Conservation (phyloP, 2,797 vertebrate genomes). For the Sebastes steindachneri region DNA sequence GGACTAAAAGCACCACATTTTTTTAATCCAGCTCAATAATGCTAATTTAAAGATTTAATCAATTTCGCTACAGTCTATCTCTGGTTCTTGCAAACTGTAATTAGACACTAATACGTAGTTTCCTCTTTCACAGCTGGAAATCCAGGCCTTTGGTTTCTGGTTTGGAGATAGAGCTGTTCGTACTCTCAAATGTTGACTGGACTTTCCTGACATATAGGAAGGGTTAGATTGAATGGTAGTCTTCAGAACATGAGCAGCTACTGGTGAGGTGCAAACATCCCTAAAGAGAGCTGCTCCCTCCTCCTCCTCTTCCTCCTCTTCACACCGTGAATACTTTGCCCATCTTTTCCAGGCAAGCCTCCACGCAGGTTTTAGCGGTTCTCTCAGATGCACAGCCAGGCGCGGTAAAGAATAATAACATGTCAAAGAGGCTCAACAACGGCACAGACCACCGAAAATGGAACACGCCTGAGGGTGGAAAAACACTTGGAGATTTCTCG, state of each 20-base stretch:
- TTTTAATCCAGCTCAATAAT: background rate
- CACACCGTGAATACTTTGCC: slow-evolving; percentile 37
- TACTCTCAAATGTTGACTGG: background rate
- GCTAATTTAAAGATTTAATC: background rate
- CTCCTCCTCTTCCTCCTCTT: slow-evolving; percentile 4
- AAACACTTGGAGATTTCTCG: slow-evolving; percentile 59
- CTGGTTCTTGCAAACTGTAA: background rate
- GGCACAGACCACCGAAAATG: slow-evolving; percentile 56
- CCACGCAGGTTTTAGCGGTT: slow-evolving; percentile 60
- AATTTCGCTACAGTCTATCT: background rate
- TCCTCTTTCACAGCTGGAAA: slow-evolving; percentile 4
- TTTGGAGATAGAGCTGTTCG: background rate
- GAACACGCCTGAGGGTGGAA: slow-evolving; percentile 65
- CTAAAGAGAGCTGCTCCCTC: background rate
- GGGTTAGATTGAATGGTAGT: background rate
- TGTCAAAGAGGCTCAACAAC: slow-evolving; percentile 62
- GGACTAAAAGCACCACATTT: slow-evolving; percentile 1
- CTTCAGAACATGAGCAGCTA: background rate
- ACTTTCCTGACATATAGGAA: background rate
- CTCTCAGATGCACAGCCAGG: slow-evolving; percentile 68
- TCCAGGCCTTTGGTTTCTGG: background rate
- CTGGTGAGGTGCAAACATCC: slow-evolving; percentile 3
- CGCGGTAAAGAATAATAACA: slow-evolving; percentile 64
- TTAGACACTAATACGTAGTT: background rate
- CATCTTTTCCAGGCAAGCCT: slow-evolving; percentile 66